Percentiles rank a stretch among this genome's conserved stretches.
Conservation (phyloP, 2,888 invertebrate genomes). For the Gibbula magus region DNA sequence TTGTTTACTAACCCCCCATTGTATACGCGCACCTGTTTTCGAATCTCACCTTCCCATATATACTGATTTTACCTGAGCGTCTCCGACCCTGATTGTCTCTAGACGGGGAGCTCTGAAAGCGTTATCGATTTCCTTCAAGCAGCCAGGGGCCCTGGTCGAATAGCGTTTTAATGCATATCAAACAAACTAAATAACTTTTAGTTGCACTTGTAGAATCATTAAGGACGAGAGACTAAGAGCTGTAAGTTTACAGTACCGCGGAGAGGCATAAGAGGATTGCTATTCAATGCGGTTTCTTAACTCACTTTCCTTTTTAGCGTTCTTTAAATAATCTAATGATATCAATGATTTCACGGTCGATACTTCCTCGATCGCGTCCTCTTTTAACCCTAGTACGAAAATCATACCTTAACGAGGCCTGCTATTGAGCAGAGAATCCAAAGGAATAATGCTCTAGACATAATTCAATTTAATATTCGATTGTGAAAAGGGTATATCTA, state of each 20-base stretch:
- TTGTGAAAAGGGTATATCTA: no score
- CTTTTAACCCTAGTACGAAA: no score
- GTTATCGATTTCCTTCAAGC: no score
- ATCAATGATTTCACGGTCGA: neutral
- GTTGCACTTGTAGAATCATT: neutral
- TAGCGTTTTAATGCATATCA: neutral
- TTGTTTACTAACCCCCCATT: neutral
- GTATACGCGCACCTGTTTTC: neutral
- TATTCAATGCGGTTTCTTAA: neutral
- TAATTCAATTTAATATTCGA: no score
- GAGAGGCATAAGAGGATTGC: neutral
- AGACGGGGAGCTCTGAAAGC: no score
- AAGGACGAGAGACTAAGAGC: neutral
- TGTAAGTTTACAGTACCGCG: neutral
- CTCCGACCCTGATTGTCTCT: no score
- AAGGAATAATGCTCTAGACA: no score
- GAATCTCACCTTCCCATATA: neutral
- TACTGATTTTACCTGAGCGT: neutral
- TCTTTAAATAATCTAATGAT: neutral
- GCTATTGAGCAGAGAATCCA: no score
- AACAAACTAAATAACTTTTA: constrained; percentile 4
- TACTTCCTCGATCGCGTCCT: no score
- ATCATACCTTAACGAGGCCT: no score
- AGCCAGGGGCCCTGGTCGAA: neutral
- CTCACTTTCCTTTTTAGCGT: neutral